Evolutionary conservation across 2,888 invertebrate genomes (phyloP).

Genomic region (Eupelmus urozonus): DNA sequence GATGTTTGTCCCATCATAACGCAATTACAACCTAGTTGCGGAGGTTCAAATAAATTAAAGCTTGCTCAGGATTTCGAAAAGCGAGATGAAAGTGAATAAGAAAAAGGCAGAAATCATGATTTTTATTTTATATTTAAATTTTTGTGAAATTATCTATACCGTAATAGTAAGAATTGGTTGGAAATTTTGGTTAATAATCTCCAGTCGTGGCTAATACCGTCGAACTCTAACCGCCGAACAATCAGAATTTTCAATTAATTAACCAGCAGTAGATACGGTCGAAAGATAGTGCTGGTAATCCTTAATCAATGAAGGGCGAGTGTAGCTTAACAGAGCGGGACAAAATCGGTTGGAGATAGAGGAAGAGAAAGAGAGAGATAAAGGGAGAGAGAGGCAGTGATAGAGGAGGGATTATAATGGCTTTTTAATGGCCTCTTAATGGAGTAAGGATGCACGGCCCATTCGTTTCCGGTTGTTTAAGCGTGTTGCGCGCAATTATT

Average conservation of each 20-base stretch:
- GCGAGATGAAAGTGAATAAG: no score
- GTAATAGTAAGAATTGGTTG: no score
- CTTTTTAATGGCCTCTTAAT: conserved; percentile 39
- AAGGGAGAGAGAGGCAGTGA: not conserved
- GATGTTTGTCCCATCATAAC: conserved; percentile 61
- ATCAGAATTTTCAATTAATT: no score
- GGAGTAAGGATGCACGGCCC: not conserved
- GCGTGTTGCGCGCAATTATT: not conserved
- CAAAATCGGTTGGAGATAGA: not conserved
- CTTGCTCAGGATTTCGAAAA: no score
- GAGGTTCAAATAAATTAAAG: no score
- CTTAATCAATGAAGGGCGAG: not conserved
- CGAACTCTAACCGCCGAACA: no score
- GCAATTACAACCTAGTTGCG: conserved; percentile 11
- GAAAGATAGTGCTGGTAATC: not conserved
- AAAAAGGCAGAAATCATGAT: no score
- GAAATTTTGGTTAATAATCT: no score
- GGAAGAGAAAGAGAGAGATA: not conserved
- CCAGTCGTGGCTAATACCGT: no score
- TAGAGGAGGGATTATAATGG: conserved; percentile 21
- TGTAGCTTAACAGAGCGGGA: not conserved
- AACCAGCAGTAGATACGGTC: no score
- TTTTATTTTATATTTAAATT: no score
- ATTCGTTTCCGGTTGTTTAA: conserved; percentile 13
- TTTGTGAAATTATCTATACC: no score